Evolutionary conservation across 2,888 invertebrate species (phyloP).

Genomic region (Meiosimyza decipiens): DNA sequence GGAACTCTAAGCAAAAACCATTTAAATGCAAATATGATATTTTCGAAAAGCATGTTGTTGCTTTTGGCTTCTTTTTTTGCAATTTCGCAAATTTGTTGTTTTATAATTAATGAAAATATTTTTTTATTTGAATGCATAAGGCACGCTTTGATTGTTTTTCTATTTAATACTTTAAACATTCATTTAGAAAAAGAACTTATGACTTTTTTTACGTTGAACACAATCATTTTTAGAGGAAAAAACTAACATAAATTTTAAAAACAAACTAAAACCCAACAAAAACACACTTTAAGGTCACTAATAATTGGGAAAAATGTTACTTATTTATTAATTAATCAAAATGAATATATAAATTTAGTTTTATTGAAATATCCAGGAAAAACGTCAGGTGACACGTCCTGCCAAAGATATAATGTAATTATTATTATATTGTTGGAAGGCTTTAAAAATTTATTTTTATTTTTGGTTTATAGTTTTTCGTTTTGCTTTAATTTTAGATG

Average conservation of each 20-base stretch:
- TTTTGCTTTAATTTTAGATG: neutral
- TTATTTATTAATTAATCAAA: slow-evolving; percentile 36
- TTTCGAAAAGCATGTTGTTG: slow-evolving; percentile 20
- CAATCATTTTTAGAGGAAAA: slow-evolving; percentile 12
- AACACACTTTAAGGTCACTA: slow-evolving; percentile 67
- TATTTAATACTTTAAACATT: neutral
- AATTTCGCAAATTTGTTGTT: slow-evolving; percentile 30
- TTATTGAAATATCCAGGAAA: slow-evolving; percentile 20
- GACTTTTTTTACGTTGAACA: neutral
- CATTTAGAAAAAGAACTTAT: slow-evolving; percentile 31
- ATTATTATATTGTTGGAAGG: neutral
- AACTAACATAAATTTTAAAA: slow-evolving; percentile 9
- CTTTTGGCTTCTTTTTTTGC: slow-evolving; percentile 6
- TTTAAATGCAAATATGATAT: slow-evolving; percentile 17
- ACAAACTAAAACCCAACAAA: slow-evolving; percentile 45
- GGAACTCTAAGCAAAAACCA: slow-evolving; percentile 4
- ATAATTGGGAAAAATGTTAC: slow-evolving; percentile 67
- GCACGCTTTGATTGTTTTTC: slow-evolving; percentile 56
- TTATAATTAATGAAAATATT: slow-evolving; percentile 32
- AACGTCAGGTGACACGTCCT: slow-evolving; percentile 28
- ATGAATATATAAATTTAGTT: neutral
- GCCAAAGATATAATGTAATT: slow-evolving; percentile 6
- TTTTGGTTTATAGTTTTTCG: neutral
- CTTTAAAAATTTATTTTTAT: slow-evolving; percentile 2
- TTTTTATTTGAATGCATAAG: slow-evolving; percentile 29